Evolutionary conservation across 2,797 vertebrate genomes (phyloP).

Genomic region (Bovichtus variegatus): DNA sequence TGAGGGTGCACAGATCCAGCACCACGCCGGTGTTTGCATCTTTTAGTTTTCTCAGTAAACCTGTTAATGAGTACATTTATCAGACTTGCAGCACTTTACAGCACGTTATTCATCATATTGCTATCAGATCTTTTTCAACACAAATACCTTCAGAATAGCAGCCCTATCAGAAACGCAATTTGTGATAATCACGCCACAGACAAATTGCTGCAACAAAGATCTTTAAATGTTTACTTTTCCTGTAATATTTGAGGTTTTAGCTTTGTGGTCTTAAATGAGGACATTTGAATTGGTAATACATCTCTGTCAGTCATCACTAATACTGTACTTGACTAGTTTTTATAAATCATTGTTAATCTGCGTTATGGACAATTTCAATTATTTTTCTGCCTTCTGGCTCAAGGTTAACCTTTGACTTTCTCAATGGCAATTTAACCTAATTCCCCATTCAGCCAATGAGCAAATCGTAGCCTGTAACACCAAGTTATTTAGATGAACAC

Average conservation of each 20-base stretch:
- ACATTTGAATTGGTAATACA: not conserved
- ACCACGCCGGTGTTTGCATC: not conserved
- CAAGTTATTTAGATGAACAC: slow-evolving; percentile 49
- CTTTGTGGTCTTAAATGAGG: not conserved
- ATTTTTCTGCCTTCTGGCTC: slow-evolving; percentile 22
- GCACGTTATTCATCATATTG: not conserved
- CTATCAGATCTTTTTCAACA: not conserved
- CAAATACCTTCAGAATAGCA: slow-evolving; percentile 1
- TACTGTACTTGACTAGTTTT: not conserved
- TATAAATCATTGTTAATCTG: not conserved
- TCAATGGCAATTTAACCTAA: slow-evolving; percentile 35
- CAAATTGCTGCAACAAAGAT: not conserved
- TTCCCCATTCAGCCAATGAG: slow-evolving; percentile 22
- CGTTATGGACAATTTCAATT: not conserved
- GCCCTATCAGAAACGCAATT: too few relatives aligned
- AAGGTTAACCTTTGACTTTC: slow-evolving; percentile 39
- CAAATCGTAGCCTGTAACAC: slow-evolving; percentile 23
- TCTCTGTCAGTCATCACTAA: not conserved
- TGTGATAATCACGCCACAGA: too few relatives aligned
- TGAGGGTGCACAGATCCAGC: slow-evolving; percentile 2
- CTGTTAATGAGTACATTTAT: not conserved
- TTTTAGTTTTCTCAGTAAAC: slow-evolving; percentile 13
- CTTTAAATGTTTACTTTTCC: not conserved
- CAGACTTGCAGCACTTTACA: not conserved
- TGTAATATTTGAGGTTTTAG: not conserved